Conservation (phyloP, 2,797 vertebrate genomes). For the Takifugu rubripes region DNA sequence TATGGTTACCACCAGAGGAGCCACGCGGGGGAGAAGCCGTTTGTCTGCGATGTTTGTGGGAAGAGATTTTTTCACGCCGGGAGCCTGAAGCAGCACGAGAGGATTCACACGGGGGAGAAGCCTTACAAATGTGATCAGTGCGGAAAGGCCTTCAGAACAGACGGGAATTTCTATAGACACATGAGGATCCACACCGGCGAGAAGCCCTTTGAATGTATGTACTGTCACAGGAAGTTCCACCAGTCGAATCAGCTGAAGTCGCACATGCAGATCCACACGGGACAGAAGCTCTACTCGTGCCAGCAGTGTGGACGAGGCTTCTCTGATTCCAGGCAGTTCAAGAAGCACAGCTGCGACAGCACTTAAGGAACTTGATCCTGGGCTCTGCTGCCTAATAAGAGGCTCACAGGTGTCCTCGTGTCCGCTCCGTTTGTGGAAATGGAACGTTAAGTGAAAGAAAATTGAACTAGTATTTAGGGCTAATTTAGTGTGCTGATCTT, state of each 20-base stretch:
- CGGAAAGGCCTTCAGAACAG: constrained; percentile 68
- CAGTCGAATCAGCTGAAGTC: constrained; percentile 77
- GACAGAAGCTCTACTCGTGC: constrained; percentile 73
- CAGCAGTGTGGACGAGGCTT: constrained; percentile 57
- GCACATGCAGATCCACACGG: constrained; percentile 77
- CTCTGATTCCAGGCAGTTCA: constrained; percentile 63
- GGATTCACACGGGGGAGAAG: constrained; percentile 75
- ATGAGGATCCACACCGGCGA: constrained; percentile 69
- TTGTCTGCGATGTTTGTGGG: constrained; percentile 68
- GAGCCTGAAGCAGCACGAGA: constrained; percentile 67
- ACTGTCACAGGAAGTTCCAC: constrained; percentile 73
- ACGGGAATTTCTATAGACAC: constrained; percentile 74
- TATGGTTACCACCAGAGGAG: constrained; percentile 70
- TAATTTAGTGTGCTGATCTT: background rate
- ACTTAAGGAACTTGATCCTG: background rate
- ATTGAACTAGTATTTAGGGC: background rate
- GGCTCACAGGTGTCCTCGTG: background rate
- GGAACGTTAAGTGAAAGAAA: background rate
- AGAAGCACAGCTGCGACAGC: constrained; percentile 67
- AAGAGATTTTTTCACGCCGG: constrained; percentile 69
- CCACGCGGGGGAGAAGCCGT: constrained; percentile 72
- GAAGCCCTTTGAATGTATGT: constrained; percentile 69
- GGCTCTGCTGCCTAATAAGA: background rate
- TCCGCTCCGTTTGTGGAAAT: background rate
- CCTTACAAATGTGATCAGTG: constrained; percentile 76